Base-by-base conservation (phyloP, 2,113 vertebrate genomes). In the Cyanoderma ruficeps region DNA sequence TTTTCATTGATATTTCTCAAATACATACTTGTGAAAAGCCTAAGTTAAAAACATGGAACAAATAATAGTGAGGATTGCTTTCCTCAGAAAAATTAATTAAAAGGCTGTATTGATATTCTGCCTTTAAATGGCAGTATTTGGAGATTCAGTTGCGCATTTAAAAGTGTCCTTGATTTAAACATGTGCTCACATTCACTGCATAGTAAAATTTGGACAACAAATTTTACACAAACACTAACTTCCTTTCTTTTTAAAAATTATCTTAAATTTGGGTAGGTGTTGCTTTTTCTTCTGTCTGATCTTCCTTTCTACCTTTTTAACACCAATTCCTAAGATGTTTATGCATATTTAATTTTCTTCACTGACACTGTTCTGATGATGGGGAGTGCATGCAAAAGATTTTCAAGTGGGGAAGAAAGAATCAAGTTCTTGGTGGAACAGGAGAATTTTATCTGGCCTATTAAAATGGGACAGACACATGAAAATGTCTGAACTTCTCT, bases 401-500 rank as follows among this genome's bases (percentile, higher is more conserved):
- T 83, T 80, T 61, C 39, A 68, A 57, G 44, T 50, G n/a, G 67
- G 53, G 65, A 25, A 31, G 28, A 53, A 47, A 50, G 33, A 89
- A 77, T 71, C 16, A 42, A 80, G 50, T n/a, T 60, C 39, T 81
- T 50, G 49, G 41, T 21, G 30, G 70, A 56, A 27, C 6, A 6
- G 22, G 35, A 27, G 46, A 70, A 81, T 96, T 97, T 97, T 95
- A 41, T 75, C 44, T 89, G 78, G 79, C 23, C 74, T 89, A 53
- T 88, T 97, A 52, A 91, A 93, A 94, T 96, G 93, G 67, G 84
- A 59, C 79, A 93, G 90, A 78, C 75, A 94, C 65, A 35, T 65
- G 82, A 97, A 97, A 93, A 83, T 61, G 82, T 91, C 78, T 87
- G 76, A 94, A 92, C 77, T 90, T 96, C 84, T 91, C 81, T 77